phyloP scores from a whole-genome alignment of 2,888 invertebrate species.

The Ochlodes sylvanus region DNA sequence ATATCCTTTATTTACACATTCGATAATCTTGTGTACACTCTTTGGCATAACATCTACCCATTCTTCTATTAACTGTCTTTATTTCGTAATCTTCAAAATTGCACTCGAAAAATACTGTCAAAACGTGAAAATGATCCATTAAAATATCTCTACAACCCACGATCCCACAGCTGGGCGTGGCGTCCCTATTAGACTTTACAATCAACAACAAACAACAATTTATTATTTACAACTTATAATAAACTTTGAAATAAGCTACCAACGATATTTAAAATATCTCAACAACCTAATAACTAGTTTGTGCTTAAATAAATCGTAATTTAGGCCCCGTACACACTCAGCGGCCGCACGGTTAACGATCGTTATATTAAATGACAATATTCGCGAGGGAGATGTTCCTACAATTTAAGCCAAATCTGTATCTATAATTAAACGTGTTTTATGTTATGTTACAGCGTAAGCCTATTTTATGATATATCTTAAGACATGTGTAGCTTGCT shows the following conservation, averaged over 20 bases:
- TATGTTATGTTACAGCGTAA: too few species aligned
- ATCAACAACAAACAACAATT: constrained; percentile 46
- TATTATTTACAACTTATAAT: constrained; percentile 60
- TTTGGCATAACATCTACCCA: constrained; percentile 80
- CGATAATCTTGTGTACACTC: constrained; percentile 71
- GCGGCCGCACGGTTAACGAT: background rate
- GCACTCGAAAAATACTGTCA: constrained; percentile 78
- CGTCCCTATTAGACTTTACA: constrained; percentile 43
- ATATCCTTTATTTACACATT: constrained; percentile 74
- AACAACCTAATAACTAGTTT: constrained; percentile 49
- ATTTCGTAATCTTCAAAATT: constrained; percentile 59
- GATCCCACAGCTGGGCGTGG: constrained; percentile 5
- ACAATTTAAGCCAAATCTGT: background rate
- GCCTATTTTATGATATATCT: too few species aligned
- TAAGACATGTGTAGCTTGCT: too few species aligned
- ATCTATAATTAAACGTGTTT: too few species aligned
- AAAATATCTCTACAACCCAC: constrained; percentile 25
- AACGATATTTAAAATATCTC: constrained; percentile 43
- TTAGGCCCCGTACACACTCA: constrained; percentile 19
- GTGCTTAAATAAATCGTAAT: constrained; percentile 45
- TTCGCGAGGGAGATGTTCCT: constrained; percentile 1
- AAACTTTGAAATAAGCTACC: constrained; percentile 50
- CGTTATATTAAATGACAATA: background rate
- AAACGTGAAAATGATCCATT: constrained; percentile 33
- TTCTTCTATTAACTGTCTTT: constrained; percentile 54